Evolutionary conservation across 2,113 vertebrate species (phyloP).

Genomic region (Nyctibius bracteatus): DNA sequence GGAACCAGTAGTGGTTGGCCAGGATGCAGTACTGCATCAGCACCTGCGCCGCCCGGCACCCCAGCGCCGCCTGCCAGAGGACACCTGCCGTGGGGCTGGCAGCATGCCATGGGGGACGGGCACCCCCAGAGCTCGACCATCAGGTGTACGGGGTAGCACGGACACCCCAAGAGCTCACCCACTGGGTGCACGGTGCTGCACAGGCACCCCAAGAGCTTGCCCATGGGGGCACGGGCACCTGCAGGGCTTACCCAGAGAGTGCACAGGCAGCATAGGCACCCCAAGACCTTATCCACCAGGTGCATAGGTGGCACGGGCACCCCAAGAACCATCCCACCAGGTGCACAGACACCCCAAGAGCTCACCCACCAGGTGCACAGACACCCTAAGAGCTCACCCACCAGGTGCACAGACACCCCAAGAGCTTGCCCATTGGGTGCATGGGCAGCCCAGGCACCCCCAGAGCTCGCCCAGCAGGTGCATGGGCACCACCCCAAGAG

Average conservation of each 20-base stretch:
- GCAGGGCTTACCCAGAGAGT: neutral
- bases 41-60: conserved; percentile 79
- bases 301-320: too few species aligned
- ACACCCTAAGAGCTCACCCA: neutral
- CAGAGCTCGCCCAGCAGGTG: neutral
- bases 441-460: too few species aligned
- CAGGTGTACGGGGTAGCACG: too few species aligned
- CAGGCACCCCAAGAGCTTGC: neutral
- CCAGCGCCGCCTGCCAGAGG: conserved; percentile 71
- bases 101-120: accelerated
- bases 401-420: neutral
- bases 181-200: too few species aligned
- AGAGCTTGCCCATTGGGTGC: accelerated
- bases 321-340: too few species aligned
- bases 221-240: neutral
- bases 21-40: conserved; percentile 85
- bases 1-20: conserved; percentile 86
- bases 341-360: neutral
- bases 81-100: neutral
- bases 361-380: accelerated
- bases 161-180: neutral
- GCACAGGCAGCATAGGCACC: too few species aligned
- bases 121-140: neutral
- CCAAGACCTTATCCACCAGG: neutral
- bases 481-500: neutral